Percentiles rank a stretch among this genome's conserved stretches.
These are phyloP conservation scores for Oncorhynchus tshawytscha DNA, from an alignment of 2,113 vertebrate species.

Conservation along the genomic window DNA sequence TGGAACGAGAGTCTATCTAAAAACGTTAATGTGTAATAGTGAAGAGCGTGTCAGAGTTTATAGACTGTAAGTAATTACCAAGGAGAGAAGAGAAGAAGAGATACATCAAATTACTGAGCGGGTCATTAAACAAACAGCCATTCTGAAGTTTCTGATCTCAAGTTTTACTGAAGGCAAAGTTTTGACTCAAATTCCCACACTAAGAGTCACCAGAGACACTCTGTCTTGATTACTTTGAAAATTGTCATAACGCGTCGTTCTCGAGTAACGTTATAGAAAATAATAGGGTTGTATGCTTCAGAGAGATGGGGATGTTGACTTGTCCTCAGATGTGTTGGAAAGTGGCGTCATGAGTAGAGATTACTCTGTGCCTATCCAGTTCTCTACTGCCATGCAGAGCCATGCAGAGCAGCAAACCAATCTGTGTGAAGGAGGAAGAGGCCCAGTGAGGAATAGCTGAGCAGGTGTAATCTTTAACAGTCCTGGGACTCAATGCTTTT, in stretches of 20 bases:
- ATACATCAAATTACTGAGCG: slow-evolving; percentile 71
- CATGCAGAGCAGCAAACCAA: slow-evolving; percentile 21
- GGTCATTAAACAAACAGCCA: slow-evolving; percentile 72
- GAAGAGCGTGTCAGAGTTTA: slow-evolving; percentile 60
- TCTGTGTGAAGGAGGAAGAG: slow-evolving; percentile 15
- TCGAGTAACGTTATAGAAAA: slow-evolving; percentile 62
- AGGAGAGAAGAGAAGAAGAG: slow-evolving; percentile 35
- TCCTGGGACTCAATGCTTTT: slow-evolving; percentile 68
- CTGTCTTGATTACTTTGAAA: slow-evolving; percentile 47
- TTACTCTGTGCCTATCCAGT: slow-evolving; percentile 39
- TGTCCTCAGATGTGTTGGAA: slow-evolving; percentile 35
- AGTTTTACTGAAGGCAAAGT: slow-evolving; percentile 53
- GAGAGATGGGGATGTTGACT: not conserved
- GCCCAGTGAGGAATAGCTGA: slow-evolving; percentile 58
- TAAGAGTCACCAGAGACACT: slow-evolving; percentile 37
- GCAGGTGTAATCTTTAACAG: slow-evolving; percentile 69
- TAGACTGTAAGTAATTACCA: slow-evolving; percentile 68
- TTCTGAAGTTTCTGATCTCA: slow-evolving; percentile 13
- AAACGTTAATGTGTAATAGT: slow-evolving; percentile 67
- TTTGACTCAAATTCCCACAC: slow-evolving; percentile 5
- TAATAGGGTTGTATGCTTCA: slow-evolving; percentile 51
- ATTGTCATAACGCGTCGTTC: slow-evolving; percentile 65
- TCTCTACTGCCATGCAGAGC: not conserved
- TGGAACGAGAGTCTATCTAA: slow-evolving; percentile 66
- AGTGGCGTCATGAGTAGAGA: slow-evolving; percentile 56